Base-by-base conservation (phyloP, 1,140 invertebrate genomes). In the Aricia agestis region DNA sequence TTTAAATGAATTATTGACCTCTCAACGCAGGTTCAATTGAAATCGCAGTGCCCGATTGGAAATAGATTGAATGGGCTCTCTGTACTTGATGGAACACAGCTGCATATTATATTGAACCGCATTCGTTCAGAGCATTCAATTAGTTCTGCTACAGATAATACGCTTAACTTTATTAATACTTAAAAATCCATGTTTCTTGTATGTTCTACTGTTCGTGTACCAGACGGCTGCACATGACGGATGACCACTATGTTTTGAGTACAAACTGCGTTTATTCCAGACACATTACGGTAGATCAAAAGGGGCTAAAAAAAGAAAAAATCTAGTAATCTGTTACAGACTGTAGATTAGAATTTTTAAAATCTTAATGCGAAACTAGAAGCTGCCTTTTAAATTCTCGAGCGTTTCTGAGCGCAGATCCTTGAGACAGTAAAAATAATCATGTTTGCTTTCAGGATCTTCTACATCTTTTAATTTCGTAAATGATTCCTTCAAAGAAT, bases 41-140 rank as follows among this genome's bases (percentile, higher is more conserved):
- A 63, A 63, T 63, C 59, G 59, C 59, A 19, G 59, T 9, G 59
- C 6, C 57, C 61, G 58, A 69, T 69, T 42, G 32, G 59, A 41
- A 69, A 42, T 69, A 69, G 61, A 69, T 69, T 69, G 68, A 69
- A 61, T 69, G 68, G 36, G 31, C 31, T 32, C 31, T 61, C 58
- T 69, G 68, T 63, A 41, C 58, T n/a, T 69, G 68, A 69, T 69
- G 58, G 36, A 61, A 69, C 31, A 58, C 68, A 69, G 68, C 68
- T 69, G 68, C 68, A 59, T 25, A 59, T 36, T 36, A 32, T 42
- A 70, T 61, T 18, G 41, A 69, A 63, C 68, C 68, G 68, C 59
- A 70, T 70, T 70, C 19, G 17, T 65, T 25, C 36, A 31, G 59
- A 19, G 59, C 59, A 63, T 18, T 63, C 59, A 63, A 63, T 63